Percentiles rank a stretch among this genome's conserved stretches.
Evolutionary conservation across 2,113 vertebrate genomes (phyloP).

Genomic region (Hippocampus comes): DNA sequence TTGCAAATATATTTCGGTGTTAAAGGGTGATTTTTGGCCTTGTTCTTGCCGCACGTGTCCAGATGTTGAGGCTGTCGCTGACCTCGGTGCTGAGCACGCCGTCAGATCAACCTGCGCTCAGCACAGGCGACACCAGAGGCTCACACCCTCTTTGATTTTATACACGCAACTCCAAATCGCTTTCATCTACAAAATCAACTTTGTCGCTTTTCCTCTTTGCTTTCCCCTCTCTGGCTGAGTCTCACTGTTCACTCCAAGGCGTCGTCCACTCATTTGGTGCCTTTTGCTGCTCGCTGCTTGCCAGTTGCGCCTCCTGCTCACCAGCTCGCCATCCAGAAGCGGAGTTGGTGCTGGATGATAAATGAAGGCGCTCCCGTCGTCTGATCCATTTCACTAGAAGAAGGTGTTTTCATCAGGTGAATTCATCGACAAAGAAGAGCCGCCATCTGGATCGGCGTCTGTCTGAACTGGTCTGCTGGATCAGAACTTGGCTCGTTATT

Average conservation of each 20-base stretch:
- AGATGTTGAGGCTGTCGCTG: slow-evolving; percentile 66
- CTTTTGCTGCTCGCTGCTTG: slow-evolving; percentile 62
- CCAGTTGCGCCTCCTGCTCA: slow-evolving; percentile 59
- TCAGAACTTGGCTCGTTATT: slow-evolving; percentile 27
- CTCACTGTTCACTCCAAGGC: neutral
- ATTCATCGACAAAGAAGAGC: neutral
- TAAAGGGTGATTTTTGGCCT: neutral
- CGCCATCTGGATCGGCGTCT: slow-evolving; percentile 29
- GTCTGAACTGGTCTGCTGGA: slow-evolving; percentile 19
- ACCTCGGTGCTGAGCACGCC: slow-evolving; percentile 83
- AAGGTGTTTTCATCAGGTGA: slow-evolving; percentile 28
- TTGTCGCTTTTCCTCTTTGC: slow-evolving; percentile 1
- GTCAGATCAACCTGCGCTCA: slow-evolving; percentile 64
- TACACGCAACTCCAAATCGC: slow-evolving; percentile 40
- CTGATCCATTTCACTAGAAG: slow-evolving; percentile 56
- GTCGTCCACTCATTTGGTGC: neutral
- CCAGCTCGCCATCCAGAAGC: slow-evolving; percentile 45
- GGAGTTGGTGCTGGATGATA: slow-evolving; percentile 71
- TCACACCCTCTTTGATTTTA: slow-evolving; percentile 59
- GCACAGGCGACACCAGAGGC: slow-evolving; percentile 56
- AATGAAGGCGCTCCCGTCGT: slow-evolving; percentile 66
- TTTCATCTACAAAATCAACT: slow-evolving; percentile 25
- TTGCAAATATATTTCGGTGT: neutral
- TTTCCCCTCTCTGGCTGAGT: neutral
- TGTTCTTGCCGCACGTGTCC: slow-evolving; percentile 27